phyloP scores from a whole-genome alignment of 2,797 vertebrate genomes.

The Phalloptychus januarius region DNA sequence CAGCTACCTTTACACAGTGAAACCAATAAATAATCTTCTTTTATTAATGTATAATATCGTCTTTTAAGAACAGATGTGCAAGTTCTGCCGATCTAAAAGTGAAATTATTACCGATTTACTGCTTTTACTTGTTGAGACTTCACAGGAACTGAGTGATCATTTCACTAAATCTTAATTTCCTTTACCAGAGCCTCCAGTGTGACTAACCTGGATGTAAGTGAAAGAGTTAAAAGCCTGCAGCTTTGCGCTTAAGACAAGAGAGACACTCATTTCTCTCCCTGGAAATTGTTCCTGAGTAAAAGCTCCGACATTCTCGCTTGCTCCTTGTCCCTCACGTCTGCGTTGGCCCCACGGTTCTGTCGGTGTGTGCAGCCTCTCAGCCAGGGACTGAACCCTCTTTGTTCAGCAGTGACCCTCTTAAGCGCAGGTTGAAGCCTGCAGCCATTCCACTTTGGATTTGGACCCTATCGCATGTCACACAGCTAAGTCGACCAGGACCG shows the following conservation, averaged over 20 bases:
- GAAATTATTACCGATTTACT: background rate
- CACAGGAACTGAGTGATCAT: slow-evolving; percentile 11
- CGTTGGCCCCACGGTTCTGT: slow-evolving; percentile 47
- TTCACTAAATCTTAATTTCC: slow-evolving; percentile 33
- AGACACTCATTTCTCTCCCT: slow-evolving; percentile 8
- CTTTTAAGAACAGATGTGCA: background rate
- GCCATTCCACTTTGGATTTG: slow-evolving; percentile 78
- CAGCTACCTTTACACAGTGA: background rate
- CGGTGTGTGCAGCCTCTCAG: slow-evolving; percentile 67
- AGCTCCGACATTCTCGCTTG: slow-evolving; percentile 16
- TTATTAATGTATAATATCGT: slow-evolving; percentile 3
- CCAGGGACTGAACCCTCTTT: slow-evolving; percentile 72
- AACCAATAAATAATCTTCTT: background rate
- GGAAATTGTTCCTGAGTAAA: slow-evolving; percentile 29
- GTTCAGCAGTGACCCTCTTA: slow-evolving; percentile 74
- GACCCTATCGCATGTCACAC: slow-evolving; percentile 75
- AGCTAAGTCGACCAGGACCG: slow-evolving; percentile 66
- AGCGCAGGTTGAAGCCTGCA: slow-evolving; percentile 73
- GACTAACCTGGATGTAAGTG: slow-evolving; percentile 7
- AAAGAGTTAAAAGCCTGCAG: background rate
- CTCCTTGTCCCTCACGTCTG: slow-evolving; percentile 23
- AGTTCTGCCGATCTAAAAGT: background rate
- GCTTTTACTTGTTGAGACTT: slow-evolving; percentile 1
- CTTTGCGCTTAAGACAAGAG: background rate
- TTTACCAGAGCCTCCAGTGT: slow-evolving; percentile 15